Evolutionary conservation across 2,888 invertebrate genomes (phyloP).

Genomic region (Cantharis lateralis): DNA sequence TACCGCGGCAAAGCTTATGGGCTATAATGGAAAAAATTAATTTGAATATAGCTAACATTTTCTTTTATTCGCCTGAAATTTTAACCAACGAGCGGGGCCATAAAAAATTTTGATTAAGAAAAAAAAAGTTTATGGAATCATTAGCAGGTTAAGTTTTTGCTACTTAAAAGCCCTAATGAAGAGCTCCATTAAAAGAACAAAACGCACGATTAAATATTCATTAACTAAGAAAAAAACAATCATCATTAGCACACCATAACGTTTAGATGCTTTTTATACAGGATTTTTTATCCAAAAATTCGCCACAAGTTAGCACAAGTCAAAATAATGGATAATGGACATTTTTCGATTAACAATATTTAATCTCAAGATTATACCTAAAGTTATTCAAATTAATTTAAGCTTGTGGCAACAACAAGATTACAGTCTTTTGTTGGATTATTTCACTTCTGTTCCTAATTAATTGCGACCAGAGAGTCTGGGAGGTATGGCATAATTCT

Average conservation of each 20-base stretch:
- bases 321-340: neutral
- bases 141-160: neutral
- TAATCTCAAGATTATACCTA: neutral
- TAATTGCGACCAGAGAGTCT: too few species aligned
- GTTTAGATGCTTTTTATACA: neutral
- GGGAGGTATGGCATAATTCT: too few species aligned
- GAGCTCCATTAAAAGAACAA: neutral
- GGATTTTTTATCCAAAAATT: neutral
- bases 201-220: neutral
- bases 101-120: neutral
- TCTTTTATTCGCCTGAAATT: neutral
- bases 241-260: neutral
- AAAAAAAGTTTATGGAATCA: neutral
- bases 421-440: too few species aligned
- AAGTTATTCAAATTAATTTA: neutral
- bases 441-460: too few species aligned
- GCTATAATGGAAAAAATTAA: neutral
- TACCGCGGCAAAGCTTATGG: neutral
- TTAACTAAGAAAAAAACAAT: neutral
- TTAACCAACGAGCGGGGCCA: neutral
- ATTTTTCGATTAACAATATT: neutral
- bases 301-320: neutral
- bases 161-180: neutral
- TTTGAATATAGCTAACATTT: neutral
- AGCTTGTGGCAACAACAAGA: neutral